Base-by-base conservation (phyloP, 2,888 invertebrate species). In the Microctonus aethiopoides region DNA sequence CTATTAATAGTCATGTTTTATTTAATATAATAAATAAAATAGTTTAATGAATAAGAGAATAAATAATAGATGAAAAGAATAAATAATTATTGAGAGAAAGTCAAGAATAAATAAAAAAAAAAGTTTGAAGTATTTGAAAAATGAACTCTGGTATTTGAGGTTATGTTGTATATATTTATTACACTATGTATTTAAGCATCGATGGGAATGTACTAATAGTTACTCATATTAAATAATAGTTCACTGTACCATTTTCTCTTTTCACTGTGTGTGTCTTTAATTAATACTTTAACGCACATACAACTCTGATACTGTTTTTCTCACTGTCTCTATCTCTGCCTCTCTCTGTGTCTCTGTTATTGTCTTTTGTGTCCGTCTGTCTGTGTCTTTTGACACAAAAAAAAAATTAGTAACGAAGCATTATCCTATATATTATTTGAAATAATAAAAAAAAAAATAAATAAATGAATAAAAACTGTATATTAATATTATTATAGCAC, bases 281-380 rank as follows among this genome's bases (percentile, higher is more conserved):
- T 29, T 46, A 16, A 46, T 7, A 16, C 16, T 46, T 16, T 16
- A 46, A 46, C n/a, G 46, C 46, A 46, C 46, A 29, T 66, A 46
- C 56, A 57, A 39, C 41, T 32, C 26, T 26, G 7, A 60, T 36
- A 61, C n/a, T 24, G 24, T 24, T 57, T 70, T 54, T 67, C 62
- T 54, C 61, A 62, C 66, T 74, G 63, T 67, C 54, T 71, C 1
- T 46, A 46, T 52, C 69, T 65, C 74, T 77, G n/a, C 29, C 51
- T 71, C 4, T 46, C 54, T 52, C 68, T 65, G 73, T 77, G 71
- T 74, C 72, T 77, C 74, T 70, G 62, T 70, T 77, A 72, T 76
- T 74, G 75, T 73, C 78, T 77, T 79, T 74, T 80, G 73, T 80
- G 77, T 79, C 77, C 79, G 77, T 78, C 76, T 79, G 76, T 78